phyloP scores from a whole-genome alignment of 2,888 invertebrate species.

The Polydesmus complanatus region DNA sequence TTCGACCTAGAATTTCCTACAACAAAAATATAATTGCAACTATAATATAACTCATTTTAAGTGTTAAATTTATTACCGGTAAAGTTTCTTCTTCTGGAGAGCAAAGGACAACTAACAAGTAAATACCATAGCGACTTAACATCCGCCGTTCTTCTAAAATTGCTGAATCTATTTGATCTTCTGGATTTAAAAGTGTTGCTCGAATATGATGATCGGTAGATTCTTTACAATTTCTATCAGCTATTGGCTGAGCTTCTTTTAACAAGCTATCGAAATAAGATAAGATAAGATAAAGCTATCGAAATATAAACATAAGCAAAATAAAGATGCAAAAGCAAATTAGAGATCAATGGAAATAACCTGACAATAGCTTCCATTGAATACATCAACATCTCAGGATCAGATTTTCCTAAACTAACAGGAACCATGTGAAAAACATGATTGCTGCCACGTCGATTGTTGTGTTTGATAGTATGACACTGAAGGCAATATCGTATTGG shows the following conservation, averaged over 20 bases:
- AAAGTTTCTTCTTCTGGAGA: constrained; percentile 36
- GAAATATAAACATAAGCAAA: neutral
- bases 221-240: constrained; percentile 41
- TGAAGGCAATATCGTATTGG: constrained; percentile 87
- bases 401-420: constrained; percentile 76
- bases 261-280: constrained; percentile 41
- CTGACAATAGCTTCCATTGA: constrained; percentile 88
- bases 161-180: constrained; percentile 44
- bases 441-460: constrained; percentile 69
- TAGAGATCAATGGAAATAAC: constrained; percentile 33
- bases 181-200: constrained; percentile 22
- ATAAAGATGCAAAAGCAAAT: neutral
- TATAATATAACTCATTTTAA: neutral
- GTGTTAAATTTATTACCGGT: constrained; percentile 25
- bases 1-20: constrained; percentile 55
- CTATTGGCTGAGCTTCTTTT: constrained; percentile 77
- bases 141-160: constrained; percentile 75
- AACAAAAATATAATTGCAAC: neutral
- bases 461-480: constrained; percentile 78
- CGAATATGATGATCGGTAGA: constrained; percentile 28
- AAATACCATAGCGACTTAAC: constrained; percentile 87
- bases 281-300: neutral
- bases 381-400: constrained; percentile 78
- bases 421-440: constrained; percentile 81
- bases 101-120: constrained; percentile 86